Percentiles rank a stretch among this genome's conserved stretches.
These are phyloP conservation scores for Pachyseris speciosa DNA, from an alignment of 64 coral and sea anemone genomes.

Conservation along the genomic window DNA sequence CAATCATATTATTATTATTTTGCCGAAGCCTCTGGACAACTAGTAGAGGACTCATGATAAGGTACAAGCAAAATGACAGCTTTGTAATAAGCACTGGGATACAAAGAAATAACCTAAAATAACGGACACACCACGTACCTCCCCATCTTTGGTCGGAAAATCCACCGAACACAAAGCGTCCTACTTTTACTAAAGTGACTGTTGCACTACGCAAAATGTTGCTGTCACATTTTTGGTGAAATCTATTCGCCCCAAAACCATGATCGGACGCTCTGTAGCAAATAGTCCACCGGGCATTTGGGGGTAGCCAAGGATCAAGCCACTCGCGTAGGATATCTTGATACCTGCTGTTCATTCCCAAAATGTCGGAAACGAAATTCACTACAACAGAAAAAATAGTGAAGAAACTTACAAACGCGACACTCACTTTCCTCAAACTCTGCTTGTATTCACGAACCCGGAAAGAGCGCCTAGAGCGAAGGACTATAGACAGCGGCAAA, in stretches of 20 bases:
- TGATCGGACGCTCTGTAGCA: conserved; percentile 29
- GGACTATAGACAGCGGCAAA: too few relatives aligned
- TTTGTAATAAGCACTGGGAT: too few relatives aligned
- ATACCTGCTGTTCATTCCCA: conserved; percentile 17
- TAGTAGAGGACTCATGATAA: too few relatives aligned
- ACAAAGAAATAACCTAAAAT: too few relatives aligned
- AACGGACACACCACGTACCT: not conserved
- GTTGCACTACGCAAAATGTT: not conserved
- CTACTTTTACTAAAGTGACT: conserved; percentile 64
- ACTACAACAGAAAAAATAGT: not conserved
- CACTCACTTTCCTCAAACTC: not conserved
- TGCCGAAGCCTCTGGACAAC: too few relatives aligned
- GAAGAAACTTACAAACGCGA: not conserved
- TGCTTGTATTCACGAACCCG: not conserved
- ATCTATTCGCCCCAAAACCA: not conserved
- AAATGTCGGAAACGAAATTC: conserved; percentile 33
- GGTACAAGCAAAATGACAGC: too few relatives aligned
- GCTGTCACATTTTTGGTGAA: conserved; percentile 33
- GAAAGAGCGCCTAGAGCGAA: not conserved
- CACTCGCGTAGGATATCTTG: not conserved
- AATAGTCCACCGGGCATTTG: not conserved
- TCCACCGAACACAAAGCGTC: conserved; percentile 57
- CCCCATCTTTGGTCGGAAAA: conserved; percentile 72
- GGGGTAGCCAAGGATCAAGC: conserved; percentile 6
- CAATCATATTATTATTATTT: too few relatives aligned